Evolutionary conservation across 2,888 invertebrate genomes (phyloP).

Genomic region (Deilephila elpenor): DNA sequence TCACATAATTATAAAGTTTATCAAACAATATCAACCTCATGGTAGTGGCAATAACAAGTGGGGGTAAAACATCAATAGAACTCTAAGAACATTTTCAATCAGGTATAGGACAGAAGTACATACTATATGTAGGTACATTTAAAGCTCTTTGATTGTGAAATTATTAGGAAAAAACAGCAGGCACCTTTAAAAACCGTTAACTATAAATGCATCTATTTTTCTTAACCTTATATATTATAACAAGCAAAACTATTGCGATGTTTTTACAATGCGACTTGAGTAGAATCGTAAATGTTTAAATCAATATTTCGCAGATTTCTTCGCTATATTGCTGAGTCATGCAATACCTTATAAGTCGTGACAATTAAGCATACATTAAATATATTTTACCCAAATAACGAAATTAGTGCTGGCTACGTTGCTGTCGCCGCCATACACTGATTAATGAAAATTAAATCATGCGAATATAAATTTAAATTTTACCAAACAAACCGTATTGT

Average conservation of each 20-base stretch:
- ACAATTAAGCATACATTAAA: too few relatives aligned
- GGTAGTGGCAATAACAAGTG: conserved; percentile 9
- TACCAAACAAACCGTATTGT: neutral
- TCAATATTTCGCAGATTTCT: too few relatives aligned
- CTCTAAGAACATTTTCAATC: conserved; percentile 33
- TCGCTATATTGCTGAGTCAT: too few relatives aligned
- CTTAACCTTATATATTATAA: neutral
- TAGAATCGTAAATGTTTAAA: too few relatives aligned
- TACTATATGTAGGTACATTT: conserved; percentile 27
- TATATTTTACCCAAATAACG: too few relatives aligned
- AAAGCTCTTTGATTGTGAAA: conserved; percentile 28
- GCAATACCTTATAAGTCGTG: too few relatives aligned
- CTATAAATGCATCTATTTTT: conserved; percentile 11
- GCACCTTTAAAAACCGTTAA: conserved; percentile 34
- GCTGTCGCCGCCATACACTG: too few relatives aligned
- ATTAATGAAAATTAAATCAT: too few relatives aligned
- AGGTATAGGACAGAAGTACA: conserved; percentile 20
- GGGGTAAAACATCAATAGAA: conserved; percentile 25
- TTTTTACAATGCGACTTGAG: neutral
- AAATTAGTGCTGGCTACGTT: too few relatives aligned
- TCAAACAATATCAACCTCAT: conserved; percentile 22
- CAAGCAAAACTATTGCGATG: neutral
- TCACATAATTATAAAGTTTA: conserved; percentile 1
- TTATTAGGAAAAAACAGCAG: conserved; percentile 30
- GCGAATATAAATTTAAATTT: neutral